Conservation (phyloP, 35 echinoderm and acorn worm genomes). For the Heliocidaris erythrogramma region DNA sequence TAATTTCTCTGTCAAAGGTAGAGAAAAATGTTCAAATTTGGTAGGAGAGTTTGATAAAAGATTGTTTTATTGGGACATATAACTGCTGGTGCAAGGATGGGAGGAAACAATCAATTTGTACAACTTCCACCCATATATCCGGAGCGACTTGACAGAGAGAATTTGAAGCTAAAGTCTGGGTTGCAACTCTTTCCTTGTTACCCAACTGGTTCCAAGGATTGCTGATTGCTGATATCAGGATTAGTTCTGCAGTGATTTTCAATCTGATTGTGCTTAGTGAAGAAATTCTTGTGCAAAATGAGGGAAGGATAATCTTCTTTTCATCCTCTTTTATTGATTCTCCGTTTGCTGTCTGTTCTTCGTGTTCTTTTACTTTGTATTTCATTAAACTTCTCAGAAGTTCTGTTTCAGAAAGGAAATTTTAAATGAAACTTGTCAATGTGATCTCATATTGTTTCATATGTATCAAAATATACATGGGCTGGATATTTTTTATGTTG, state of each 20-base stretch:
- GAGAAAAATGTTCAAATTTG: background rate
- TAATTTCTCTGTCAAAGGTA: no score
- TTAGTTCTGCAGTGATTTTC: background rate
- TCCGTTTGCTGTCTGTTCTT: no score
- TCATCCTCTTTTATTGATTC: background rate
- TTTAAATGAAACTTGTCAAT: no score
- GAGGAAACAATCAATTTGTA: constrained; percentile 5
- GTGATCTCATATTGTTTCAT: no score
- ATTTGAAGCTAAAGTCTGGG: background rate
- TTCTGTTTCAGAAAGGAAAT: no score
- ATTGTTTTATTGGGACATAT: background rate
- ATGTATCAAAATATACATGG: no score
- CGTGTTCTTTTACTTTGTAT: no score
- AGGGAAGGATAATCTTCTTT: background rate
- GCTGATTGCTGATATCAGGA: background rate
- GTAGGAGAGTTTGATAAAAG: background rate
- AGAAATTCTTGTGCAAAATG: background rate
- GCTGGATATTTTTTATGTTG: no score
- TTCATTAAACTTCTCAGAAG: no score
- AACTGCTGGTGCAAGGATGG: background rate
- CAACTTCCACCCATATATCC: background rate
- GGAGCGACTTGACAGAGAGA: background rate
- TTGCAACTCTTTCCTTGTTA: background rate
- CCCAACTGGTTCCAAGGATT: background rate
- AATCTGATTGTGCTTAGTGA: background rate